phyloP scores from a whole-genome alignment of 2,113 vertebrate species.

The Ctenomys sociabilis region DNA sequence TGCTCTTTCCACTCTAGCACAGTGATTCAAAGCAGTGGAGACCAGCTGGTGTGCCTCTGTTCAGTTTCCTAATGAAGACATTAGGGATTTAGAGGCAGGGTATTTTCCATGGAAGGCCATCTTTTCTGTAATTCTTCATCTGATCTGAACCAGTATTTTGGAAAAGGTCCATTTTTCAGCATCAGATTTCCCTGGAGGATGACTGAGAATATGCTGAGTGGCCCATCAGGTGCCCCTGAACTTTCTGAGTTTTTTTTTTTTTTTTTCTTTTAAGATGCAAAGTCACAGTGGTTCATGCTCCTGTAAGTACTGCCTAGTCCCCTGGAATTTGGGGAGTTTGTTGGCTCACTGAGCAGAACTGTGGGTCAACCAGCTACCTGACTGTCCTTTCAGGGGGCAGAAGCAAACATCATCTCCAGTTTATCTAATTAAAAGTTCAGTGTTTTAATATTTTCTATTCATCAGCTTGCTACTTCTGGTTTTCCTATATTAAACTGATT shows the following conservation, averaged over 20 bases:
- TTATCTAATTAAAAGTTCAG: conserved; percentile 45
- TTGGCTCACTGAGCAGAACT: neutral
- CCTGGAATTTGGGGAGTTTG: conserved; percentile 28
- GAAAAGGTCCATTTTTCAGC: conserved; percentile 72
- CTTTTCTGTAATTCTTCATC: conserved; percentile 74
- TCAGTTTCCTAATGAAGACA: conserved; percentile 74
- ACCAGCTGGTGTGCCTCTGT: conserved; percentile 72
- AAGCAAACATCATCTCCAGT: conserved; percentile 26
- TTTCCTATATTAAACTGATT: conserved; percentile 36
- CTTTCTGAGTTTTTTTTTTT: conserved; percentile 58
- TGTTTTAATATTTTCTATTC: conserved; percentile 51
- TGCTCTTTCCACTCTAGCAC: conserved; percentile 8
- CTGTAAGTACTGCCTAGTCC: conserved; percentile 38
- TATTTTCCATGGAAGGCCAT: conserved; percentile 72
- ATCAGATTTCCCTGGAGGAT: conserved; percentile 66
- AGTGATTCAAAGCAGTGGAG: conserved; percentile 51
- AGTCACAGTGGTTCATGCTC: conserved; percentile 44
- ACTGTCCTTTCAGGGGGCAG: conserved; percentile 46
- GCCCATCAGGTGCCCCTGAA: conserved; percentile 61
- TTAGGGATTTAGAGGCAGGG: conserved; percentile 70
- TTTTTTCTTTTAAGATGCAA: conserved; percentile 50
- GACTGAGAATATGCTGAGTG: conserved; percentile 54
- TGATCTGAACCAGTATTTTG: conserved; percentile 66
- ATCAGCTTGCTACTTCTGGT: conserved; percentile 39
- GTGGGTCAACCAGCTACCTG: conserved; percentile 16